Percentiles rank a stretch among this genome's conserved stretches.
phyloP scores from a whole-genome alignment of 2,888 invertebrate species.

The Trypoxylon attenuatum region DNA sequence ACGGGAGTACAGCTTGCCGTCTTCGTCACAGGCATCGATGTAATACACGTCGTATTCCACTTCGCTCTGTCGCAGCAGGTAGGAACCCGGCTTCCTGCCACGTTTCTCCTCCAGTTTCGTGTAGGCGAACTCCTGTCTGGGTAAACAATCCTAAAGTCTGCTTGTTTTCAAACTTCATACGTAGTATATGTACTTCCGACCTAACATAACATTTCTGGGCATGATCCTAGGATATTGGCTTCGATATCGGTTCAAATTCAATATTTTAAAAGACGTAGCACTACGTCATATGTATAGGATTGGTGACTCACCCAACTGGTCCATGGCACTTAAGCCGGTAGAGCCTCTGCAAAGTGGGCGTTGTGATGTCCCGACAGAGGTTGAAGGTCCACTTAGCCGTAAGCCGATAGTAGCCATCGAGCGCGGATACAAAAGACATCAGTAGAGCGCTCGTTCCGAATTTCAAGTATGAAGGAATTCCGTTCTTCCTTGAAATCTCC shows the following conservation, averaged over 20 bases:
- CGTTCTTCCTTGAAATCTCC: slow-evolving; percentile 85
- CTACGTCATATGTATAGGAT: too few species aligned
- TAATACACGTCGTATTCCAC: slow-evolving; percentile 86
- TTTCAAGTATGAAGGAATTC: slow-evolving; percentile 85
- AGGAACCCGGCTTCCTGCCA: slow-evolving; percentile 85
- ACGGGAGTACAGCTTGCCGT: slow-evolving; percentile 69
- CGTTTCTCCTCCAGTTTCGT: slow-evolving; percentile 88
- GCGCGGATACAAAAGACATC: slow-evolving; percentile 86
- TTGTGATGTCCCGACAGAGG: slow-evolving; percentile 87
- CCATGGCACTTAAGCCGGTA: slow-evolving; percentile 89
- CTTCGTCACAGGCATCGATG: slow-evolving; percentile 87
- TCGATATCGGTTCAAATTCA: too few species aligned
- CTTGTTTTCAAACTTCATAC: too few species aligned
- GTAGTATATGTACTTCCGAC: too few species aligned
- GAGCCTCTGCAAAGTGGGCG: slow-evolving; percentile 85
- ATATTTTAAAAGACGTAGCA: too few species aligned
- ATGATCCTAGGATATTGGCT: too few species aligned
- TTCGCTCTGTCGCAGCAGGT: slow-evolving; percentile 88
- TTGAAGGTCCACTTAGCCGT: slow-evolving; percentile 94
- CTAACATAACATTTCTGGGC: too few species aligned
- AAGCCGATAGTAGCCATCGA: slow-evolving; percentile 90
- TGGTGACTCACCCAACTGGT: slow-evolving; percentile 91
- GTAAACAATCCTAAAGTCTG: slow-evolving; percentile 53
- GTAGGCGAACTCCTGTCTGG: slow-evolving; percentile 88
- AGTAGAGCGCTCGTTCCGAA: slow-evolving; percentile 81